Conservation (phyloP, 2,888 invertebrate genomes). For the Ametastegia equiseti region DNA sequence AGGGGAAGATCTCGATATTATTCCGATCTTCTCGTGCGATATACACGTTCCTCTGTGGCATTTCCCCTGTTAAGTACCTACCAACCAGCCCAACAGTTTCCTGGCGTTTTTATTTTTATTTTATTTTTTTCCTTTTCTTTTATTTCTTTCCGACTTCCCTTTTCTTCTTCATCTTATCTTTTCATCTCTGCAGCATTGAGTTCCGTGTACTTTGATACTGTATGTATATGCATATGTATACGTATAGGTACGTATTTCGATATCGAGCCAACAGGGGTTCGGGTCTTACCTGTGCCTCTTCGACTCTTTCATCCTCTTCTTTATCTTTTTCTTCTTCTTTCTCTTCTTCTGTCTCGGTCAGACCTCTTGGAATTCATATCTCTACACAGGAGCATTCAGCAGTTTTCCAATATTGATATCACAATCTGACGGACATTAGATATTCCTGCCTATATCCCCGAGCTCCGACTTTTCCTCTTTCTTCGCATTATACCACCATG, state of each 20-base stretch:
- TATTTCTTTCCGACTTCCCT: neutral
- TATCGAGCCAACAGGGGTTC: neutral
- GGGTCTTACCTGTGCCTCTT: neutral
- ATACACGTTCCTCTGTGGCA: neutral
- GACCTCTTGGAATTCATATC: conserved; percentile 5
- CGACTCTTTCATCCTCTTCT: neutral
- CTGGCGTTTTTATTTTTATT: neutral
- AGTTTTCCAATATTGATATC: conserved; percentile 41
- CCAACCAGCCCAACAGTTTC: neutral
- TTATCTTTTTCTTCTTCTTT: neutral
- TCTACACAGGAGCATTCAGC: neutral
- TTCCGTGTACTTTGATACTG: neutral
- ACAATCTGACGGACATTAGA: conserved; percentile 36
- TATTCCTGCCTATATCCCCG: conserved; percentile 11
- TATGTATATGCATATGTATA: neutral
- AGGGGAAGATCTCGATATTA: conserved; percentile 2
- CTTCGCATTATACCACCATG: neutral
- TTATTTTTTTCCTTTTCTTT: neutral
- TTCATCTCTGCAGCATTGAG: neutral
- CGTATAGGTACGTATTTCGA: neutral
- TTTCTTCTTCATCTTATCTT: neutral
- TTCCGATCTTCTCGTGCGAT: neutral
- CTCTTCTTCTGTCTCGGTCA: neutral
- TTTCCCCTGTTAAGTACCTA: neutral
- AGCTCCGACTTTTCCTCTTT: neutral